These are phyloP conservation scores for Cynopterus sphinx DNA, from an alignment of 2,797 vertebrate species.

Conservation along the genomic window DNA sequence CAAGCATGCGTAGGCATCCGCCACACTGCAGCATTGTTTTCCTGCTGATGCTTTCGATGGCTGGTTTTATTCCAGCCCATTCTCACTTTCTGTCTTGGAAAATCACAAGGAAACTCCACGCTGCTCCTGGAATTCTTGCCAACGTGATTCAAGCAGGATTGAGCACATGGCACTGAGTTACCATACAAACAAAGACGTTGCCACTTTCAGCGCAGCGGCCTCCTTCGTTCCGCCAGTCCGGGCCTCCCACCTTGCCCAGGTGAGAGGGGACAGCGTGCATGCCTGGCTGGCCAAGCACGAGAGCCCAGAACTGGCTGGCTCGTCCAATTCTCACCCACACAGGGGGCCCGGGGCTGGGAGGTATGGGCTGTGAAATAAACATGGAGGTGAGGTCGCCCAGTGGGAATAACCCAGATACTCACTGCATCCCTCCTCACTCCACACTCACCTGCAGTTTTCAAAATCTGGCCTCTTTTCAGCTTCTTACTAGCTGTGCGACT, in stretches of 20 bases:
- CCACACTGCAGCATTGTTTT: slow-evolving; percentile 10
- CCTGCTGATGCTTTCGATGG: neutral
- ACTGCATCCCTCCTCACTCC: fast-evolving
- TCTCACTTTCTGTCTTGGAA: slow-evolving; percentile 75
- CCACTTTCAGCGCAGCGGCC: neutral
- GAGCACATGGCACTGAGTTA: slow-evolving; percentile 10
- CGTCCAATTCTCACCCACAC: neutral
- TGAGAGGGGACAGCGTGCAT: fast-evolving
- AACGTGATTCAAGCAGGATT: slow-evolving; percentile 33
- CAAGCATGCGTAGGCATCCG: neutral
- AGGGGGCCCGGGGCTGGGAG: neutral
- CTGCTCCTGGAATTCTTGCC: slow-evolving; percentile 61
- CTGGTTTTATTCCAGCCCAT: slow-evolving; percentile 73
- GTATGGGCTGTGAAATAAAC: neutral
- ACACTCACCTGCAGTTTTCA: neutral
- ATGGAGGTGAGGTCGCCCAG: neutral
- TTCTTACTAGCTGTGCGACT: neutral
- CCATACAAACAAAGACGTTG: slow-evolving; percentile 3
- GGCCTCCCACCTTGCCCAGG: neutral
- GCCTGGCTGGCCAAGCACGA: neutral
- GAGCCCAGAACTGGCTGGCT: neutral
- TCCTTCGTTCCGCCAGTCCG: neutral
- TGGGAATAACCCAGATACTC: neutral
- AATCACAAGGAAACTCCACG: slow-evolving; percentile 67
- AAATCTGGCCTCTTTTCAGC: neutral